These are phyloP conservation scores for Trachythela sp. DNA, from an alignment of 64 coral and sea anemone species.

Conservation along the genomic window DNA sequence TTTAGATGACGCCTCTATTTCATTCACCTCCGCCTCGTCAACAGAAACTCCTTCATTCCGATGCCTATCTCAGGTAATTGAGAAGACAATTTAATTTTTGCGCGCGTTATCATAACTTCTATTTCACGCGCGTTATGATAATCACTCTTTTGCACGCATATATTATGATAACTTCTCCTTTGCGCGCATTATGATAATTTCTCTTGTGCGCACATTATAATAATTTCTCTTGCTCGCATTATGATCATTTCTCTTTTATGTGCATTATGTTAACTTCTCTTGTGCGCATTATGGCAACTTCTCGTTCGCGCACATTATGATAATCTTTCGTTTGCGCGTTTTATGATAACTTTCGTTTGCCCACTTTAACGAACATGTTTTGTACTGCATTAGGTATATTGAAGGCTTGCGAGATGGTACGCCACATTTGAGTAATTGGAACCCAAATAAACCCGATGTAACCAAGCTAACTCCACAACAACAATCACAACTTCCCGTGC, in stretches of 20 bases:
- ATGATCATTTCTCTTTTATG: no score
- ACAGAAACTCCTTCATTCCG: conserved; percentile 85
- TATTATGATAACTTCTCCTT: no score
- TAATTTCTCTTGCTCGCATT: no score
- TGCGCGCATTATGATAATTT: no score
- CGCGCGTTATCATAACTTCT: neutral
- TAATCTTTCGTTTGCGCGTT: no score
- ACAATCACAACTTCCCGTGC: conserved; percentile 80
- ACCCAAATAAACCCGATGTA: conserved; percentile 71
- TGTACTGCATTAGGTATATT: conserved; percentile 63
- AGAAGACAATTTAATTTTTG: neutral
- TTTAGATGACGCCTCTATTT: conserved; percentile 74
- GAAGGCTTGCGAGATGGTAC: conserved; percentile 96
- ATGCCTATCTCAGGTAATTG: conserved; percentile 75
- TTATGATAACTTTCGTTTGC: no score
- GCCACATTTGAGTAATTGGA: conserved; percentile 98
- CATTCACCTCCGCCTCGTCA: conserved; percentile 76
- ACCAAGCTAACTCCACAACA: conserved; percentile 73
- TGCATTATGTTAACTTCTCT: no score
- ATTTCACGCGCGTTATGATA: no score
- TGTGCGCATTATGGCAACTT: no score
- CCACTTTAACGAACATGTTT: neutral
- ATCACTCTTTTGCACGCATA: no score
- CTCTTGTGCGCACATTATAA: no score
- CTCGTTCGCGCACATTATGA: no score